phyloP scores from a whole-genome alignment of 2,113 vertebrate genomes.

The Ascaphus truei region DNA sequence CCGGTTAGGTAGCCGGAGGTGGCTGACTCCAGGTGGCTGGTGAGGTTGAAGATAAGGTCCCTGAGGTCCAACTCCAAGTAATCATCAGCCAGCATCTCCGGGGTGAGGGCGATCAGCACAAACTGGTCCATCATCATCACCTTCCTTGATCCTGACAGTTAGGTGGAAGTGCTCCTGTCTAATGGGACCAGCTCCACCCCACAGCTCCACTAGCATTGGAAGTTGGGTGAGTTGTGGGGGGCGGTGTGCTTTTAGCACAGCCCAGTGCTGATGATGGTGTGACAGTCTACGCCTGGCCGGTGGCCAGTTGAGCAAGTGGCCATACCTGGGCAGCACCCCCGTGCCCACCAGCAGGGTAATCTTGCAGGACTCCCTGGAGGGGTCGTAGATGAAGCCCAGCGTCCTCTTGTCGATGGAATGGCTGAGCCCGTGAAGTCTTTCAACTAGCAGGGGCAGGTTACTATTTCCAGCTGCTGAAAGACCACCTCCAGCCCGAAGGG shows the following conservation, averaged over 20 bases:
- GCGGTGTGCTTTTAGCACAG: slow-evolving; percentile 44
- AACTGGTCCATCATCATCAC: slow-evolving; percentile 45
- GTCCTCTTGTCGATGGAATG: slow-evolving; percentile 59
- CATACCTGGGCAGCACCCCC: slow-evolving; percentile 68
- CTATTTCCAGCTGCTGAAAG: slow-evolving; percentile 68
- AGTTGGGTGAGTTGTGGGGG: slow-evolving; percentile 30
- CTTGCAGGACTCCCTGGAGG: slow-evolving; percentile 58
- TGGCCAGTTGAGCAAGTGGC: slow-evolving; percentile 59
- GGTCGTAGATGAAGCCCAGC: slow-evolving; percentile 65
- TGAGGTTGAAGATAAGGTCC: slow-evolving; percentile 50
- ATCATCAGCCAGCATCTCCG: slow-evolving; percentile 41
- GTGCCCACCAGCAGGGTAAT: slow-evolving; percentile 60
- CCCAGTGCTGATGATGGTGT: slow-evolving; percentile 25
- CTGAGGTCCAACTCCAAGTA: slow-evolving; percentile 34
- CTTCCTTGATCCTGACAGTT: slow-evolving; percentile 39
- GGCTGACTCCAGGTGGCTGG: slow-evolving; percentile 4
- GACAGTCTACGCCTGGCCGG: slow-evolving; percentile 52
- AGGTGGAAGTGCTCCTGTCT: slow-evolving; percentile 47
- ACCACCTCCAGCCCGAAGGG: slow-evolving; percentile 71
- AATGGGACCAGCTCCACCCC: neutral
- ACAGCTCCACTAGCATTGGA: slow-evolving; percentile 43
- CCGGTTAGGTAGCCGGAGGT: slow-evolving; percentile 55
- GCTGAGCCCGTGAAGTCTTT: slow-evolving; percentile 65
- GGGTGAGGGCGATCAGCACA: slow-evolving; percentile 42
- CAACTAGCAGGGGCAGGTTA: slow-evolving; percentile 70